Evolutionary conservation across 1,140 invertebrate species (phyloP), one percentile per base, ranked within the genome.

Genomic region (Ceratina calcarata): DNA sequence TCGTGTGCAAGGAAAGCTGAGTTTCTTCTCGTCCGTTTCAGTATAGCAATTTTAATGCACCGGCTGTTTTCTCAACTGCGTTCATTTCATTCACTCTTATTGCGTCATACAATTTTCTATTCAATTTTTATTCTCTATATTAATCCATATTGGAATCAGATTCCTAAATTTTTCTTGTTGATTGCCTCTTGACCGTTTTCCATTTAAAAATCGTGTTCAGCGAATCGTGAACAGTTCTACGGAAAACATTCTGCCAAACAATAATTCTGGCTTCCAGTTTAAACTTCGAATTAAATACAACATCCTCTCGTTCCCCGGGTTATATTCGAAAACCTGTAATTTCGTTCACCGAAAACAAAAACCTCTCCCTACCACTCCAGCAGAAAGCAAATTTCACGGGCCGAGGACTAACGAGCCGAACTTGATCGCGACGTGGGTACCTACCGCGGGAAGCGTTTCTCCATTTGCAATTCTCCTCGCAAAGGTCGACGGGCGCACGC

Each of bases 381-480:
- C 13, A 18, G 49, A 22, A 53, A 70, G 45, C 67, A 55, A 77
- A 69, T 49, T 69, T 61, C 57, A 32, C 55, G 24, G 53, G 12
- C 12, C 20, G 18, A 78, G 15, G 49, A 65, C 45, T 72, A 16
- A 8, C 27, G 62, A 64, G 32, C 27, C 45, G 3, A 24, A 27
- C 22, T 49, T 27, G 16, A 24, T 18, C 53, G 32, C 57, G 16
- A 45, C 37, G 15, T 13, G n/a, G 15, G 4, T 12, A 32, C 16
- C 2, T 32, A 27, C 3, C 32, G 20, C 45, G 16, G n/a, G 24
- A 53, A 64, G 45, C 53, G 57, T 24, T n/a, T 6, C 10, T 6
- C 10, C 20, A 10, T 37, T n/a, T 49, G 12, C 68, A 37, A 64
- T 64, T 72, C 60, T 32, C 32, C 49, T 15, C n/a, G 66, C 55